phyloP scores from a whole-genome alignment of 2,888 invertebrate species.

The Pemphredon lugubris region DNA sequence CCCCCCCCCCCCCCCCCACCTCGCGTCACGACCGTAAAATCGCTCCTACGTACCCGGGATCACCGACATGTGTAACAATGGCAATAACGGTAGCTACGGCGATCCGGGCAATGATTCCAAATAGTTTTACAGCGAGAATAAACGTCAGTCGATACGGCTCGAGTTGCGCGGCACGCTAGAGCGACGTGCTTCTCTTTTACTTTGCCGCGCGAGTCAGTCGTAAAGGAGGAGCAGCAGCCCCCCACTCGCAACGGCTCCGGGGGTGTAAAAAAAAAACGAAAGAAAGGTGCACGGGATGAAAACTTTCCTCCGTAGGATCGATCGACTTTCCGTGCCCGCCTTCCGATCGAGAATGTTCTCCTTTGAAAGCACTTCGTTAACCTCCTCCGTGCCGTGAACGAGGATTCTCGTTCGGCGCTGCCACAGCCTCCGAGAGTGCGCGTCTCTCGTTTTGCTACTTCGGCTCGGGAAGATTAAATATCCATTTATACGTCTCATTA shows the following conservation, averaged over 20 bases:
- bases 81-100: constrained; percentile 65
- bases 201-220: background rate
- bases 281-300: too few relatives aligned
- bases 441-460: background rate
- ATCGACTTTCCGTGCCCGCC: constrained; percentile 21
- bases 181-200: background rate
- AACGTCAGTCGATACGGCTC: constrained; percentile 62
- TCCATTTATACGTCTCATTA: background rate
- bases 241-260: too few relatives aligned
- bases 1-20: too few relatives aligned
- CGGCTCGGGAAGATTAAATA: background rate
- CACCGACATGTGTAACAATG: constrained; percentile 47
- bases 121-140: constrained; percentile 69
- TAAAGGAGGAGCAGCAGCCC: too few relatives aligned
- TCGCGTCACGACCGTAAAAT: constrained; percentile 33
- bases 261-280: too few relatives aligned
- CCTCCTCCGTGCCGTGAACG: background rate
- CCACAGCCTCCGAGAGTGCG: background rate
- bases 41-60: constrained; percentile 16
- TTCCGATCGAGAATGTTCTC: background rate
- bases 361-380: constrained; percentile 1
- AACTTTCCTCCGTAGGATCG: constrained; percentile 10
- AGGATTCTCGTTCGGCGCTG: background rate
- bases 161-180: background rate
- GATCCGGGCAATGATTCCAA: constrained; percentile 64